A percentile compares a stretch with the other conserved stretches of the same genome.
Conservation (phyloP, 2,113 vertebrate genomes). For the Furnarius figulus region DNA sequence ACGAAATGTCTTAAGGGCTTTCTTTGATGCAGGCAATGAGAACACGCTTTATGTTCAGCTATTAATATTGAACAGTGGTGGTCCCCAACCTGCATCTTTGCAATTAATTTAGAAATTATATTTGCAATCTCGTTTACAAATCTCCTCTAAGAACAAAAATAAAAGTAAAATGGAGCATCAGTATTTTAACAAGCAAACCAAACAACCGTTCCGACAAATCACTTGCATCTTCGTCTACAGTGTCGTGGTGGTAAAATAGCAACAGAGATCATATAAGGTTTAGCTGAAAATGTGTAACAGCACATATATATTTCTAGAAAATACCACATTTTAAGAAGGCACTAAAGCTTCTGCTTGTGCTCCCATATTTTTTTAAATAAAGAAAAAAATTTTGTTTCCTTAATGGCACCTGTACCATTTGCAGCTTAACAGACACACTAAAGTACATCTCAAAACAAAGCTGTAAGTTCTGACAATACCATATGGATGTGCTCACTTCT, state of each 20-base stretch:
- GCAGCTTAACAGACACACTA: slow-evolving; percentile 69
- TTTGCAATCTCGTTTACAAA: background rate
- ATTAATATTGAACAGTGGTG: slow-evolving; percentile 60
- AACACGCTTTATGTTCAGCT: slow-evolving; percentile 52
- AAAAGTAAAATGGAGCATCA: slow-evolving; percentile 16
- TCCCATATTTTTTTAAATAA: slow-evolving; percentile 52
- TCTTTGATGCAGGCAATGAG: slow-evolving; percentile 47
- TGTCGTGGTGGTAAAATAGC: slow-evolving; percentile 35
- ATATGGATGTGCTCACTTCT: slow-evolving; percentile 62
- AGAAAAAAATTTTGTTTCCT: slow-evolving; percentile 22
- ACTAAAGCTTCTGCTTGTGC: slow-evolving; percentile 83
- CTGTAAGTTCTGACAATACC: slow-evolving; percentile 42
- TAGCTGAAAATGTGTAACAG: slow-evolving; percentile 45
- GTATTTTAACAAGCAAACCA: slow-evolving; percentile 32
- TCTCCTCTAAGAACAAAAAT: slow-evolving; percentile 28
- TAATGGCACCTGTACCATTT: slow-evolving; percentile 68
- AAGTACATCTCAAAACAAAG: slow-evolving; percentile 61
- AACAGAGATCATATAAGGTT: slow-evolving; percentile 27
- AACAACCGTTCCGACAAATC: slow-evolving; percentile 15
- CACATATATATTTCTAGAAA: slow-evolving; percentile 70
- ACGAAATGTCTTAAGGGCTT: slow-evolving; percentile 18
- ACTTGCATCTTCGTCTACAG: slow-evolving; percentile 53
- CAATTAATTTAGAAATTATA: background rate
- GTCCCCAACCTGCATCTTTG: slow-evolving; percentile 62
- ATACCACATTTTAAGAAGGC: slow-evolving; percentile 77